Conservation (phyloP, 2,797 vertebrate genomes). For the Alcedo atthis region DNA sequence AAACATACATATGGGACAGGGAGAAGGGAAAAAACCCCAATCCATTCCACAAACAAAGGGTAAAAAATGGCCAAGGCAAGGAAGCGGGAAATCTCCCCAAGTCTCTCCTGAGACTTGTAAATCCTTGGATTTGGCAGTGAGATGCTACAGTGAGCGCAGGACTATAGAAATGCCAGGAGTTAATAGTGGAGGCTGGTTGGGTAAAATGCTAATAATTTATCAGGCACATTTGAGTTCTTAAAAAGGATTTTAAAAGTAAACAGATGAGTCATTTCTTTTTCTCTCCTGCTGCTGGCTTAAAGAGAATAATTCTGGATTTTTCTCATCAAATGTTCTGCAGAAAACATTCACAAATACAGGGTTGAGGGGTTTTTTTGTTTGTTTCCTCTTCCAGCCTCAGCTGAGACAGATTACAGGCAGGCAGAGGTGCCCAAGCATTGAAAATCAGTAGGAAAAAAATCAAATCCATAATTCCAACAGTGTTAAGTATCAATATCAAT, state of each 20-base stretch:
- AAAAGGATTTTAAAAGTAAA: conserved; percentile 37
- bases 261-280: conserved; percentile 24
- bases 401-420: background rate
- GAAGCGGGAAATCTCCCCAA: background rate
- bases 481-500: background rate
- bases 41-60: background rate
- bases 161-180: background rate
- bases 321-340: background rate
- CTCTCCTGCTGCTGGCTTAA: background rate
- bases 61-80: conserved; percentile 2
- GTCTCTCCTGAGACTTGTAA: conserved; percentile 28
- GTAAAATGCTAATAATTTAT: conserved; percentile 28
- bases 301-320: background rate
- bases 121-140: background rate
- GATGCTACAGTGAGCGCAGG: fast-evolving
- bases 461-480: background rate
- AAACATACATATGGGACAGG: background rate
- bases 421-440: background rate
- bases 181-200: background rate
- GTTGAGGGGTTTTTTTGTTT: background rate
- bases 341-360: background rate
- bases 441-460: conserved; percentile 5
- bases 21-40: background rate
- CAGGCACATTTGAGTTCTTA: background rate
- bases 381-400: background rate